These are phyloP conservation scores for Nymphalis c-album DNA, from an alignment of 2,888 invertebrate species.

Conservation along the genomic window DNA sequence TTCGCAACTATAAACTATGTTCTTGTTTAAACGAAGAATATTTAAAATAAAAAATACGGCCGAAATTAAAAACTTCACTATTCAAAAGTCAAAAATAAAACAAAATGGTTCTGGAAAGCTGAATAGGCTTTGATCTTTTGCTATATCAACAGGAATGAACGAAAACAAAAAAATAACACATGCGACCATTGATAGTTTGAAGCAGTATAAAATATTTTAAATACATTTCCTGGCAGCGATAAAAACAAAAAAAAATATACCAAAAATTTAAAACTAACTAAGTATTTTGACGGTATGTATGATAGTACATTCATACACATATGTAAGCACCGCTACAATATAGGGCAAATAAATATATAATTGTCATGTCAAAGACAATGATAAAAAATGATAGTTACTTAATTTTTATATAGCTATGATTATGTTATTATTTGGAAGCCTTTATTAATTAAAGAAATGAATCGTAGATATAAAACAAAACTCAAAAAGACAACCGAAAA, in stretches of 20 bases:
- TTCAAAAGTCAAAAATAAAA: not conserved
- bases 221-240: not conserved
- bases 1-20: not conserved
- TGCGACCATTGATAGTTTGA: not conserved
- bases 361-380: too few species aligned
- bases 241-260: not conserved
- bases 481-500: too few species aligned
- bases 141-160: conserved; percentile 1
- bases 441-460: too few species aligned
- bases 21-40: not conserved
- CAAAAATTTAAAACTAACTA: too few species aligned
- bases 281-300: too few species aligned
- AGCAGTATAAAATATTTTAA: not conserved
- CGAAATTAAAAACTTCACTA: not conserved
- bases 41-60: not conserved
- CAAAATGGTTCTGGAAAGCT: not conserved
- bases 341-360: too few species aligned
- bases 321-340: too few species aligned
- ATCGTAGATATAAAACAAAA: too few species aligned
- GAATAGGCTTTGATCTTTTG: not conserved
- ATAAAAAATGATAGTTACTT: too few species aligned
- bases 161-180: not conserved
- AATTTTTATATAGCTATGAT: too few species aligned
- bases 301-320: too few species aligned
- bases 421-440: too few species aligned